A percentile compares a stretch with the other conserved stretches of the same genome.
These are phyloP conservation scores for Callyntrura sp. DNA, from an alignment of 2,888 invertebrate genomes.

Conservation along the genomic window DNA sequence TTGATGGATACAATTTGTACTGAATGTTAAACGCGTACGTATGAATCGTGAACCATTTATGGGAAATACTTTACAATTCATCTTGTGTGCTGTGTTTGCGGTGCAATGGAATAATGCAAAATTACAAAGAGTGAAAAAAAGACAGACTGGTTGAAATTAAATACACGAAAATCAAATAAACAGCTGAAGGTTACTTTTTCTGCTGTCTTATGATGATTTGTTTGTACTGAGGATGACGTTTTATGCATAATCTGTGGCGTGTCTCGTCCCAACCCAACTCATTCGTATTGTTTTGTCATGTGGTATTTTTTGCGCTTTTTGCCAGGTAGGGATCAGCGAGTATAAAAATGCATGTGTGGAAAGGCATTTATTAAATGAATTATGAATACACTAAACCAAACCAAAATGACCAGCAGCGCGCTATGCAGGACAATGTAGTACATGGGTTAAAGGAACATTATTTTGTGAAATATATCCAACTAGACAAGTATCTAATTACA, in stretches of 20 bases:
- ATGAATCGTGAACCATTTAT: slow-evolving; percentile 57
- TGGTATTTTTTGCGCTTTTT: slow-evolving; percentile 9
- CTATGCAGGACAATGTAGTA: neutral
- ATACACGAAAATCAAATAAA: slow-evolving; percentile 59
- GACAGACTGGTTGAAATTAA: slow-evolving; percentile 35
- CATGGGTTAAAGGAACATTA: neutral
- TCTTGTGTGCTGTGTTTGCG: slow-evolving; percentile 8
- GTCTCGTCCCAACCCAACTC: slow-evolving; percentile 14
- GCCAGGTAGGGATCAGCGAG: neutral
- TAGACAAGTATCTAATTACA: slow-evolving; percentile 44
- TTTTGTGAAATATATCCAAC: slow-evolving; percentile 21
- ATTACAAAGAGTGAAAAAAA: neutral
- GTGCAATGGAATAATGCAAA: neutral
- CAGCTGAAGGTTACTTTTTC: slow-evolving; percentile 57
- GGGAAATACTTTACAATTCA: slow-evolving; percentile 37
- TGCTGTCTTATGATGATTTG: slow-evolving; percentile 37
- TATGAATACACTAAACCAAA: slow-evolving; percentile 6
- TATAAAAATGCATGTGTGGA: slow-evolving; percentile 6
- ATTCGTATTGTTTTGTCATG: slow-evolving; percentile 29
- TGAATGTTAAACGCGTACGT: slow-evolving; percentile 1
- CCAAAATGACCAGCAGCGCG: neutral
- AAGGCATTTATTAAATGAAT: neutral
- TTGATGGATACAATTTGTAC: neutral
- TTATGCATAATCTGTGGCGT: slow-evolving; percentile 50
- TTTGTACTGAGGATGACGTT: slow-evolving; percentile 42